Evolutionary conservation across 2,797 vertebrate genomes (phyloP).

Genomic region (Peromyscus nudipes): DNA sequence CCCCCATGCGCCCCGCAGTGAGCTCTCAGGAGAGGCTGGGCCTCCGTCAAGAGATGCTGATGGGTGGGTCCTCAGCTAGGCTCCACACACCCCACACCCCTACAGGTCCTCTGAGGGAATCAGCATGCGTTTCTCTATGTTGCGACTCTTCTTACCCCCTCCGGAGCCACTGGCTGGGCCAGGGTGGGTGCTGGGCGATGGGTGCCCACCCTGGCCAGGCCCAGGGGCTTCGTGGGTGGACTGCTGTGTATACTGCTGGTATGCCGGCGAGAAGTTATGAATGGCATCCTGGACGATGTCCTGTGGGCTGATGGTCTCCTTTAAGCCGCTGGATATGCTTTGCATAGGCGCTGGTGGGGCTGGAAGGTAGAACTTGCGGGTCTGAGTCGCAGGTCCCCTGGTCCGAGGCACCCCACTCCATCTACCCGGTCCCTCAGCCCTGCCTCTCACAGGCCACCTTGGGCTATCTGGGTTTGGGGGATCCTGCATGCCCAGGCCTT

Average conservation of each 20-base stretch:
- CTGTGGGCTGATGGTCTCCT: constrained; percentile 97
- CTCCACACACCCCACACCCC: background rate
- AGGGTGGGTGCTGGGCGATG: constrained; percentile 57
- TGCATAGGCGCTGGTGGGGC: constrained; percentile 94
- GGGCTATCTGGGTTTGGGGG: background rate
- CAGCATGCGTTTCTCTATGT: constrained; percentile 95
- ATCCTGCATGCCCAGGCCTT: background rate
- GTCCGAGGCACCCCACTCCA: accelerated
- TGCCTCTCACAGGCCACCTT: background rate
- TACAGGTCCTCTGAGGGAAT: constrained; percentile 95
- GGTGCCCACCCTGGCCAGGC: constrained; percentile 88
- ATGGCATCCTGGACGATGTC: constrained; percentile 98
- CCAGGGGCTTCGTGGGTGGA: constrained; percentile 92
- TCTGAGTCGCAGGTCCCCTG: accelerated
- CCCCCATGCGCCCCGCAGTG: background rate
- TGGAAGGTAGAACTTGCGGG: constrained; percentile 71
- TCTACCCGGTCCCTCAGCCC: background rate
- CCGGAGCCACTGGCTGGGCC: background rate
- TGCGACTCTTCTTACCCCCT: constrained; percentile 87
- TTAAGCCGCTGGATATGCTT: constrained; percentile 97
- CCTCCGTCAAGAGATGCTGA: constrained; percentile 24
- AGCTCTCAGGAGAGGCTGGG: background rate
- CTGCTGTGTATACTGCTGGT: constrained; percentile 97
- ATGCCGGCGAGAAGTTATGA: constrained; percentile 96
- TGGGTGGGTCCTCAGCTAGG: background rate